These are phyloP conservation scores for Lindbergichthys nudifrons DNA, from an alignment of 2,797 vertebrate species.

Conservation along the genomic window DNA sequence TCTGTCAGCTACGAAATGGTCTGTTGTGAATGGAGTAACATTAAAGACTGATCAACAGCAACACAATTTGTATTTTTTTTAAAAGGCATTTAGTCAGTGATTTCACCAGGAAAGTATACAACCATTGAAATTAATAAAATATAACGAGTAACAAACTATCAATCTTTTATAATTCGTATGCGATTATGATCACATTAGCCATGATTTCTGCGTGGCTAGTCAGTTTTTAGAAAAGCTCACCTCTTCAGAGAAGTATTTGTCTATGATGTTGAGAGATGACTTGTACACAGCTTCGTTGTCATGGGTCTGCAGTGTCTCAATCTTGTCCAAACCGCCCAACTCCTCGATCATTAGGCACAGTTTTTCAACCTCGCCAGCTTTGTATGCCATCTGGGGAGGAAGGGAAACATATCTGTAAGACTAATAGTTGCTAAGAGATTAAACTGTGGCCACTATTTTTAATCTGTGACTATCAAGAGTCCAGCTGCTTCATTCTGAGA, in stretches of 20 bases:
- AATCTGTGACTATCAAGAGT: slow-evolving; percentile 9
- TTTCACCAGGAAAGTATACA: neutral
- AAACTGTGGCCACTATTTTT: slow-evolving; percentile 7
- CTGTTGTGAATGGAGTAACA: neutral
- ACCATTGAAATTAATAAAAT: neutral
- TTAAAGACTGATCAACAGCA: slow-evolving; percentile 4
- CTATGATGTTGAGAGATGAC: slow-evolving; percentile 88
- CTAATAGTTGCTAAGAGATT: neutral
- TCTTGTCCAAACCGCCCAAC: slow-evolving; percentile 90
- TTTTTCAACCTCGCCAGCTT: slow-evolving; percentile 89
- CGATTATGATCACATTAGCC: neutral
- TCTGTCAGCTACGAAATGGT: slow-evolving; percentile 2
- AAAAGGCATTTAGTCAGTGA: neutral
- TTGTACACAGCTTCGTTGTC: slow-evolving; percentile 92
- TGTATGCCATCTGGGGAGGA: slow-evolving; percentile 86
- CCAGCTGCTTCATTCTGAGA: neutral
- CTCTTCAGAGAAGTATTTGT: slow-evolving; percentile 92
- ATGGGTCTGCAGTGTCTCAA: slow-evolving; percentile 92
- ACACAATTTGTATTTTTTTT: neutral
- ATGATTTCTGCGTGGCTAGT: neutral
- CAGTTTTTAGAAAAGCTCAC: slow-evolving; percentile 71
- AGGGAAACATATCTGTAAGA: neutral
- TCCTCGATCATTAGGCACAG: slow-evolving; percentile 93
- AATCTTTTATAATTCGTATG: neutral
- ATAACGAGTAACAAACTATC: neutral